phyloP scores from a whole-genome alignment of 1,140 invertebrate species.

The Scylla paramamosain region DNA sequence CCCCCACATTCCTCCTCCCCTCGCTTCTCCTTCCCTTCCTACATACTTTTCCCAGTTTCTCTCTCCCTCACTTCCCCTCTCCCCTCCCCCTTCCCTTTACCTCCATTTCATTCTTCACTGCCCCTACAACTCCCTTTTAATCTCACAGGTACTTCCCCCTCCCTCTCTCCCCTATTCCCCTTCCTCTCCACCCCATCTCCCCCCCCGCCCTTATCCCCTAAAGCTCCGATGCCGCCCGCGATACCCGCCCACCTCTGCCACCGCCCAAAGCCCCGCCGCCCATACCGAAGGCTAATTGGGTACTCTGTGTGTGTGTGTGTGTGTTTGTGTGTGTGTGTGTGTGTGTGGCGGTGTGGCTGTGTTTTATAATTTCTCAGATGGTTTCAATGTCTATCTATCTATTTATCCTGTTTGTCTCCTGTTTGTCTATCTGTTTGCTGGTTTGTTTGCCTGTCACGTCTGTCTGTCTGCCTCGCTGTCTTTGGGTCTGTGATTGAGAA shows the following conservation, averaged over 20 bases:
- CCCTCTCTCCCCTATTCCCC: background rate
- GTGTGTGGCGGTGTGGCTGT: background rate
- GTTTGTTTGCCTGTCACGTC: too few relatives aligned
- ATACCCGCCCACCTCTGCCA: background rate
- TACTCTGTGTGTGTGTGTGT: background rate
- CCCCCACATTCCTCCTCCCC: too few relatives aligned
- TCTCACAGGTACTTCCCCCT: background rate
- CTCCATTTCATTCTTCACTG: background rate
- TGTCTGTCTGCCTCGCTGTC: too few relatives aligned
- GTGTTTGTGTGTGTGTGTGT: conserved; percentile 4
- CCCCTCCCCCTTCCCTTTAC: background rate
- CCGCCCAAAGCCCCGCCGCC: background rate
- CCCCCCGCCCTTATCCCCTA: background rate
- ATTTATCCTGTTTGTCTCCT: too few relatives aligned
- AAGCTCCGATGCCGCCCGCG: background rate
- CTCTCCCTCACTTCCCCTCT: background rate
- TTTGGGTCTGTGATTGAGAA: too few relatives aligned
- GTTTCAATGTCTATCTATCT: too few relatives aligned
- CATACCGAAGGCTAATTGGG: background rate
- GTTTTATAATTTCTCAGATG: too few relatives aligned
- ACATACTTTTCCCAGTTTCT: too few relatives aligned
- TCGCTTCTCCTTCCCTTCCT: too few relatives aligned
- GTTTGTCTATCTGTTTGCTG: too few relatives aligned
- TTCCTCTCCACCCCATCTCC: background rate
- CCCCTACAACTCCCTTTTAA: background rate